Evolutionary conservation across 1,140 invertebrate genomes (phyloP), one percentile per base, ranked within the genome.

Genomic region (Chymomyza costata): DNA sequence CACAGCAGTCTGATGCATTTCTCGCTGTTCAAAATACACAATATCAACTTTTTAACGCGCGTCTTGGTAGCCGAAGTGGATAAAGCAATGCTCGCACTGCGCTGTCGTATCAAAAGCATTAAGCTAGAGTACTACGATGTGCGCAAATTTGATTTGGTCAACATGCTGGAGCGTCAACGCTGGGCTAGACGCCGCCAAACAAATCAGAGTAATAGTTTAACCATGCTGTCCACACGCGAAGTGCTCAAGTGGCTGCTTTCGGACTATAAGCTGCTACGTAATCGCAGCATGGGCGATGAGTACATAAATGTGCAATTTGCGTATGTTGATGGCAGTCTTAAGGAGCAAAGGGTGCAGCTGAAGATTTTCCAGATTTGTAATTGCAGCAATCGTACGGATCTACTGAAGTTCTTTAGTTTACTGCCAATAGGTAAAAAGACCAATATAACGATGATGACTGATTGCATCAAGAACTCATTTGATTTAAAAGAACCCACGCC

Each of bases 61-160:
- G 40, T 82, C 0, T 32, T 82, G 2, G 65, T 82, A 7, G 51
- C 38, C 2, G 60, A 80, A 8, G 49, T 82, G 11, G 80, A 82
- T 8, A 82, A 64, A 11, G 8, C 46, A 0, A 28, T 82, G 41
- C 14, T 30, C 8, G 17, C 28, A 2, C 2, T 64, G 14, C 54
- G 53, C 1, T 57, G 32, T 10, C 68, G 59, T 1, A 14, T 82
- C 0, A 41, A 45, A 6, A 8, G n/a, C 13, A 59, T 82, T 7
- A 64, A 52, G 32, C 43, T 82, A 13, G 60, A 78, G 18, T 82
- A 78, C 31, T 68, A 55, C 15, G 78, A 82, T 50, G 38, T 82
- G 30, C 59, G 71, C 1, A 82, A 83, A 15, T 82, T 80, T 17
- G 71, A 82, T 17, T 63, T 82, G 61, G 16, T 80, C 1, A 82